Conservation (phyloP, 2,797 vertebrate species). For the Pampus argenteus region DNA sequence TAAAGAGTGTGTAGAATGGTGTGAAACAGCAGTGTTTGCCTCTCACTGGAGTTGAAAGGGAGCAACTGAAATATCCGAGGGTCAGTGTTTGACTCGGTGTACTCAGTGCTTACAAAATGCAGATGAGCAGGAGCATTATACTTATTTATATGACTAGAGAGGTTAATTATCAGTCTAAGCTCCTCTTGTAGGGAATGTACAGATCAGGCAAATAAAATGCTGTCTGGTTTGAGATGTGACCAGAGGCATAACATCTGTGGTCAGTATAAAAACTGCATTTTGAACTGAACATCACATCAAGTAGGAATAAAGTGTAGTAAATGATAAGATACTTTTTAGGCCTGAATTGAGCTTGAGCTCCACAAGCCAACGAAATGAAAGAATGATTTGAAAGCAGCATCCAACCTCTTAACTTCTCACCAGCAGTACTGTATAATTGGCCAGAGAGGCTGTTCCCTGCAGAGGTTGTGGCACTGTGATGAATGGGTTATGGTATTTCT, state of each 20-base stretch:
- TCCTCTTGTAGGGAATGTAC: conserved; percentile 11
- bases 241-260: not conserved
- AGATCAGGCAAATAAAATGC: conserved; percentile 11
- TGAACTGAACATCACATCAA: conserved; percentile 7
- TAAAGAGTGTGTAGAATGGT: conserved; percentile 19
- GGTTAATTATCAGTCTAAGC: conserved; percentile 28
- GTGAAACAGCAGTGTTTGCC: conserved; percentile 31
- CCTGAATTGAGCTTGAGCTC: conserved; percentile 10
- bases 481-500: conserved; percentile 48
- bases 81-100: conserved; percentile 44
- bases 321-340: conserved; percentile 25
- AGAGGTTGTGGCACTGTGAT: conserved; percentile 48
- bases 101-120: conserved; percentile 20
- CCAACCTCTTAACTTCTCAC: conserved; percentile 19
- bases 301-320: not conserved
- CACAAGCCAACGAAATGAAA: conserved; percentile 30
- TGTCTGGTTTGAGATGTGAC: conserved; percentile 29
- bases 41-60: conserved; percentile 30
- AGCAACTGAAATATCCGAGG: conserved; percentile 35
- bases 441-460: conserved; percentile 44
- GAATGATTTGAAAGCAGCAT: conserved; percentile 38
- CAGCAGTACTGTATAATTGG: conserved; percentile 34
- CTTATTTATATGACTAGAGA: conserved; percentile 29
- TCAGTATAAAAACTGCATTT: not conserved
- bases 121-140: not conserved